These are phyloP conservation scores for Ormyrus labotus DNA, from an alignment of 2,888 invertebrate genomes.

Conservation along the genomic window DNA sequence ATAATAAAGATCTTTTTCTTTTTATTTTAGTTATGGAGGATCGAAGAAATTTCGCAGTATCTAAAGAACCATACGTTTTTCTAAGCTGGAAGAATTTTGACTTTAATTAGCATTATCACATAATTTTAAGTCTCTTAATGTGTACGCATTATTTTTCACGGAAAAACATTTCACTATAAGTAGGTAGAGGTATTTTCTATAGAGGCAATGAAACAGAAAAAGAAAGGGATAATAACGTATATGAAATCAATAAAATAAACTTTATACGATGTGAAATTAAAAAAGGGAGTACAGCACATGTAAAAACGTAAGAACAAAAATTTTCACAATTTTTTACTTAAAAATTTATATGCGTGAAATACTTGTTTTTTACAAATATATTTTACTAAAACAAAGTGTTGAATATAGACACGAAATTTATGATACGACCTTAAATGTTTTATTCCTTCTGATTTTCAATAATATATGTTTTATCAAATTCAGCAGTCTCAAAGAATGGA, in stretches of 20 bases:
- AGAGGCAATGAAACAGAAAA: slow-evolving; percentile 12
- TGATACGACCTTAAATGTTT: slow-evolving; percentile 9
- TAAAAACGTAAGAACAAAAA: background rate
- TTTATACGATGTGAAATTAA: slow-evolving; percentile 18
- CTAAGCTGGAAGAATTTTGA: slow-evolving; percentile 37
- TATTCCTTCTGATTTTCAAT: slow-evolving; percentile 29
- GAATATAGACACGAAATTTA: background rate
- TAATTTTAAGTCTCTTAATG: slow-evolving; percentile 40
- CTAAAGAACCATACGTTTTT: slow-evolving; percentile 39
- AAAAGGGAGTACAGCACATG: background rate
- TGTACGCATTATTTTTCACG: slow-evolving; percentile 45
- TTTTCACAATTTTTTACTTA: slow-evolving; percentile 43
- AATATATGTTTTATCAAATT: slow-evolving; percentile 40
- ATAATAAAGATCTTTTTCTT: slow-evolving; percentile 24
- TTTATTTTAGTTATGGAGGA: slow-evolving; percentile 51
- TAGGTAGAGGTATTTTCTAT: slow-evolving; percentile 46
- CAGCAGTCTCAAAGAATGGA: slow-evolving; percentile 17
- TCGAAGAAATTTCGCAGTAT: slow-evolving; percentile 39
- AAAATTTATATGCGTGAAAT: slow-evolving; percentile 29
- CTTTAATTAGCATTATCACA: slow-evolving; percentile 27
- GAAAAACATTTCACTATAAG: slow-evolving; percentile 42
- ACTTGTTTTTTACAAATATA: slow-evolving; percentile 17
- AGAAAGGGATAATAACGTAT: slow-evolving; percentile 25
- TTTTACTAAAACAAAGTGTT: slow-evolving; percentile 2
- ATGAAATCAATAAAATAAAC: background rate